Evolutionary conservation across 2,888 invertebrate species (phyloP), one percentile per base, ranked within the genome.

Genomic region (Helicoverpa assulta): DNA sequence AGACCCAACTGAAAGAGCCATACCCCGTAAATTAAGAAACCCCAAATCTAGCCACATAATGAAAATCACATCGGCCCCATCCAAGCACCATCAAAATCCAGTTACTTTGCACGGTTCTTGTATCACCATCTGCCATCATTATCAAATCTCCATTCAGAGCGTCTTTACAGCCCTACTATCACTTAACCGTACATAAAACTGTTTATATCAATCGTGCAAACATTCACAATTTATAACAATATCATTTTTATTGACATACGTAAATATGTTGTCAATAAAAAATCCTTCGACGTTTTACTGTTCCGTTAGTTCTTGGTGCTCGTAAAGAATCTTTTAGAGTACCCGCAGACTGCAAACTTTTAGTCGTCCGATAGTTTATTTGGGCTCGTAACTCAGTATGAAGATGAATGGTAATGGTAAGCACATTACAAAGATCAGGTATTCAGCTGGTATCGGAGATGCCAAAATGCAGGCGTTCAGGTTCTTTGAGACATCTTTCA

Each of bases 231-330:
- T 74, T 74, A 79, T 66, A 76, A 69, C 68, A 72, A 76, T 76
- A 70, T 78, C 67, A 78, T 76, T 50, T 70, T 80, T 76, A 80
- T 37, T 64, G 71, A 26, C 60, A 61, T 63, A 55, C 62, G 64
- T 70, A 73, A 80, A 76, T 80, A 70, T 58, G 62, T 67, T 59
- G 52, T 26, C 58, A 47, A 76, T 72, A 67, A 70, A 70, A 50
- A 76, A 73, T 52, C 67, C 60, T 29, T 43, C 63, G 47, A 50
- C 52, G 53, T 68, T 80, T 80, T 72, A 79, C 60, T 62, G 55
- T 55, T 18, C 14, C 55, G 56, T 66, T 79, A 73, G 73, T 72
- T 72, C n/a, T 70, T 0, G 62, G 54, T 57, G n/a, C 70, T 73
- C 68, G 73, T 77, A 73, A 73, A 67, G 57, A 72, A 64, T 53